Evolutionary conservation across 2,113 vertebrate genomes (phyloP), one percentile per base, ranked within the genome.

Genomic region (Dicaeum eximium): DNA sequence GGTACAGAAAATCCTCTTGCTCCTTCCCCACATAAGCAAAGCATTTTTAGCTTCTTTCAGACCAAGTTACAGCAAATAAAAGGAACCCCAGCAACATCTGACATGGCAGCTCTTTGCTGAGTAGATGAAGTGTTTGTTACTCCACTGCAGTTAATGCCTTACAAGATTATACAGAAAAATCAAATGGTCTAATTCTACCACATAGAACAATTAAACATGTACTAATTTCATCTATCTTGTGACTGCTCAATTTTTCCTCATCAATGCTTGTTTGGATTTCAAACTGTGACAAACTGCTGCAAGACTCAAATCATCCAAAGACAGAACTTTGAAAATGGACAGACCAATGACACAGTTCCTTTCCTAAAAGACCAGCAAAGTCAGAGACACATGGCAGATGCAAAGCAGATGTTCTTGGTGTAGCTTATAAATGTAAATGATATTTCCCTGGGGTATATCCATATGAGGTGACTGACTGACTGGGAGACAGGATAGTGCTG

Each of bases 381-480:
- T 56, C 70, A 64, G 80, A 84, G 47, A 67, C 20, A 21, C 13
- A 24, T 4, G 56, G 77, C 80, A 90, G 47, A 80, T 42, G 64
- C 38, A 93, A 77, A 95, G 85, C 87, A 94, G 87, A 90, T 94
- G 79, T 83, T 82, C 50, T 31, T 33, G 51, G 37, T 45, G 69
- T 5, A 90, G 71, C 38, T 73, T 1, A 38, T 7, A 40, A 70
- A 61, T 1, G 24, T 28, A 45, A 48, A 54, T 13, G 38, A 3
- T 60, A 64, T 53, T 88, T 92, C 75, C 79, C 56, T 57, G 48
- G 23, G 60, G 44, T 38, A 48, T 13, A 80, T 15, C 44, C 31
- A 7, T 18, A 86, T n/a, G 75, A 95, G 60, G 57, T 90, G 95
- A 73, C 38, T 20, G 89, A 58, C 17, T 82, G 84, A 90, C 22